These are phyloP conservation scores for Phoxinus dragarum DNA, from an alignment of 2,797 vertebrate genomes.

Conservation along the genomic window DNA sequence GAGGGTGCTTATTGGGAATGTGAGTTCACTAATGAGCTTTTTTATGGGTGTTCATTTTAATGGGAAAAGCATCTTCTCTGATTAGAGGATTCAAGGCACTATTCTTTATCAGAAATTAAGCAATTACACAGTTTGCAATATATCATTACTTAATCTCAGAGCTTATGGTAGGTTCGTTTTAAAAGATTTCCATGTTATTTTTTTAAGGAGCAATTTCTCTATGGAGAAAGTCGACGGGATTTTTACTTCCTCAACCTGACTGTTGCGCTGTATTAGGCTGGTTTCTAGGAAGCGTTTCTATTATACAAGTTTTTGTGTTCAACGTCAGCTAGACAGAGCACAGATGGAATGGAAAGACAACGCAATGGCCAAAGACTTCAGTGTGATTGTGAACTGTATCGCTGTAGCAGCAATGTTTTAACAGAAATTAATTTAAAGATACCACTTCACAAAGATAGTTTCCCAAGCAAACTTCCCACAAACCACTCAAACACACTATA, in stretches of 20 bases:
- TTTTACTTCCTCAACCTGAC: neutral
- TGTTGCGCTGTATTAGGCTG: neutral
- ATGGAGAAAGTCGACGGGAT: neutral
- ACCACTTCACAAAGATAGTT: neutral
- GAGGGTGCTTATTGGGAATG: neutral
- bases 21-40: neutral
- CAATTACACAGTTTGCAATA: neutral
- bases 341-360: neutral
- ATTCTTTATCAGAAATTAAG: neutral
- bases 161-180: neutral
- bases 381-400: neutral
- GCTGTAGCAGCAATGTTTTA: neutral
- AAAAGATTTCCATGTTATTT: neutral
- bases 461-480: too few relatives aligned
- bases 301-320: neutral
- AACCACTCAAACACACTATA: neutral
- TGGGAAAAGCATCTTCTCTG: neutral
- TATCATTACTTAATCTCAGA: neutral
- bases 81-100: conserved; percentile 2
- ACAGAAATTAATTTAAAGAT: neutral
- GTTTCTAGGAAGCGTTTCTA: neutral
- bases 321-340: neutral
- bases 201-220: neutral
- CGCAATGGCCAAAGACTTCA: neutral
- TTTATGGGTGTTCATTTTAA: neutral